phyloP scores from a whole-genome alignment of 2,888 invertebrate species.

The Stictocephala bisonia region DNA sequence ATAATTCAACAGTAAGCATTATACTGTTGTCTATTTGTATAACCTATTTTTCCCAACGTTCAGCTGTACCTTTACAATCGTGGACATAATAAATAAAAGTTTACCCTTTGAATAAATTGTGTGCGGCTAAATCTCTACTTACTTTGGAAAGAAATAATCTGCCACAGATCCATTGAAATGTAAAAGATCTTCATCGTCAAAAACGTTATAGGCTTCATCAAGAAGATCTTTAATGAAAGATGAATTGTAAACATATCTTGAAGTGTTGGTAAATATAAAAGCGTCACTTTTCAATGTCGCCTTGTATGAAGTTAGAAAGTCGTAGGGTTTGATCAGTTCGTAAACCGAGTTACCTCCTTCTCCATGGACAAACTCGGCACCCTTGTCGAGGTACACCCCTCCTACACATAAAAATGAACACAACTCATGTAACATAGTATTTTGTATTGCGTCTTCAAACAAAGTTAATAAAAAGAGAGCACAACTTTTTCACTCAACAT shows the following conservation, averaged over 20 bases:
- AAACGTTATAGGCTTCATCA: background rate
- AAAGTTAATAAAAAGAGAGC: too few relatives aligned
- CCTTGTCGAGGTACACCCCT: conserved; percentile 73
- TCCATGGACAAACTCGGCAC: conserved; percentile 85
- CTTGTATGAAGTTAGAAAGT: background rate
- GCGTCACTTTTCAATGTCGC: background rate
- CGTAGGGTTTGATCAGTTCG: conserved; percentile 62
- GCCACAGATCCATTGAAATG: background rate
- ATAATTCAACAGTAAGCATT: too few relatives aligned
- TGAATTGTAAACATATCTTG: background rate
- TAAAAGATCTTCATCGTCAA: background rate
- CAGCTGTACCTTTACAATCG: too few relatives aligned
- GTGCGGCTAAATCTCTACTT: too few relatives aligned
- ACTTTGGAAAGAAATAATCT: conserved; percentile 3
- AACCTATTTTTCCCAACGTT: too few relatives aligned
- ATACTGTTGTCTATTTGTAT: too few relatives aligned
- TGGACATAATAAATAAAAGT: too few relatives aligned
- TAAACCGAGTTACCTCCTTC: conserved; percentile 72
- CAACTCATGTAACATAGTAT: too few relatives aligned
- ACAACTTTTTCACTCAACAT: too few relatives aligned
- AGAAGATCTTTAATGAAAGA: background rate
- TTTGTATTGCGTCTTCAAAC: too few relatives aligned
- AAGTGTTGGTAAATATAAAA: background rate
- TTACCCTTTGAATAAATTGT: too few relatives aligned
- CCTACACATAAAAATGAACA: conserved; percentile 21